Percentiles rank a stretch among this genome's conserved stretches.
Evolutionary conservation across 2,797 vertebrate genomes (phyloP).

Genomic region (Miopithecus talapoin): DNA sequence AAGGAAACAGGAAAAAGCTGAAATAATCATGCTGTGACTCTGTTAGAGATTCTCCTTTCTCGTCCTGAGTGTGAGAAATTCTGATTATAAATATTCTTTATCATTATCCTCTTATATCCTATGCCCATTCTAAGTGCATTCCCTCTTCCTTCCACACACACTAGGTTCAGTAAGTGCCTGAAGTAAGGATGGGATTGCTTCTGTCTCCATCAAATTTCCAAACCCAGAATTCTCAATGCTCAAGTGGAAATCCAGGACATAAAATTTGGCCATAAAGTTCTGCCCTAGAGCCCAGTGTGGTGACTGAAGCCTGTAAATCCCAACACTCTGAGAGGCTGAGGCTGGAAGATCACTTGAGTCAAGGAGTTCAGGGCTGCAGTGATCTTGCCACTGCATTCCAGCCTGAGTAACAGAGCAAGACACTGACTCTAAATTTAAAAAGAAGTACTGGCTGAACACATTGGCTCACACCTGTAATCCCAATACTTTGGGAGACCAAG

Average conservation of each 20-base stretch:
- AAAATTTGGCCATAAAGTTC: neutral
- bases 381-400: neutral
- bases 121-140: neutral
- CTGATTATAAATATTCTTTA: neutral
- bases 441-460: neutral
- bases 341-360: neutral
- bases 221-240: slow-evolving; percentile 6
- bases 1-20: slow-evolving; percentile 33
- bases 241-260: slow-evolving; percentile 7
- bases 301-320: neutral
- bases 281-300: neutral
- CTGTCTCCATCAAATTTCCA: slow-evolving; percentile 9
- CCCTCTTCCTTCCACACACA: neutral
- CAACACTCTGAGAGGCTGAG: neutral
- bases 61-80: neutral
- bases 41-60: neutral
- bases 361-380: neutral
- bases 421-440: neutral
- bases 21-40: neutral
- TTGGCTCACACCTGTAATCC: neutral
- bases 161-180: neutral
- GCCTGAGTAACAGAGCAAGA: neutral
- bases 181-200: neutral
- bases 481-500: neutral
- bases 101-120: neutral